A percentile compares a stretch with the other conserved stretches of the same genome.
These are phyloP conservation scores for Spodoptera litura DNA, from an alignment of 1,140 invertebrate species.

Conservation along the genomic window DNA sequence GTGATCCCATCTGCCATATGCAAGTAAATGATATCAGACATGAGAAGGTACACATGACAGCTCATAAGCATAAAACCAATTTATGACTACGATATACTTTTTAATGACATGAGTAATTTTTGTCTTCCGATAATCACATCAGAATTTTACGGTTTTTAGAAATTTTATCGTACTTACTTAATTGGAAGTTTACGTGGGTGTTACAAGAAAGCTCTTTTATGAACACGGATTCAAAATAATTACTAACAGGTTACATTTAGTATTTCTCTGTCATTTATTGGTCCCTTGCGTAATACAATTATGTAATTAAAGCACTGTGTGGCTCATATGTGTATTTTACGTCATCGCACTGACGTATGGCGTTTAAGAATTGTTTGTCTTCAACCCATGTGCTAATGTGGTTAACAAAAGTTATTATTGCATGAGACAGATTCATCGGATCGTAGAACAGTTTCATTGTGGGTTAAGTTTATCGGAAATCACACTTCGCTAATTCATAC, in stretches of 20 bases:
- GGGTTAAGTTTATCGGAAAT: no score
- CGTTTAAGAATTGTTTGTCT: conserved; percentile 12
- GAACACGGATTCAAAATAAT: neutral
- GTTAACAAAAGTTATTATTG: neutral
- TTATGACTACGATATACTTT: conserved; percentile 17
- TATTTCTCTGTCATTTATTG: neutral
- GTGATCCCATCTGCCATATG: neutral
- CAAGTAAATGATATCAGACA: neutral
- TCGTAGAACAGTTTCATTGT: neutral
- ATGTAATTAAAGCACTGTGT: conserved; percentile 25
- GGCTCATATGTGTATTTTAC: neutral
- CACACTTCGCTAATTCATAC: no score
- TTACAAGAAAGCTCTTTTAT: conserved; percentile 10
- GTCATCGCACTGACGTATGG: conserved; percentile 5
- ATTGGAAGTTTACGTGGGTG: conserved; percentile 14
- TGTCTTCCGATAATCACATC: neutral
- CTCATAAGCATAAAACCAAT: conserved; percentile 13
- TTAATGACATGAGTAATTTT: conserved; percentile 2
- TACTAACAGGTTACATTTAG: neutral
- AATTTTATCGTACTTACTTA: conserved; percentile 6
- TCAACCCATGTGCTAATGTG: neutral
- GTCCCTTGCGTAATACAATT: conserved; percentile 1
- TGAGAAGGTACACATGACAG: neutral
- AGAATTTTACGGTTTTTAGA: conserved; percentile 1
- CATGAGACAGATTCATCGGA: conserved; percentile 5